Conservation (phyloP, 1,140 invertebrate species). For the Hestina assimilis region DNA sequence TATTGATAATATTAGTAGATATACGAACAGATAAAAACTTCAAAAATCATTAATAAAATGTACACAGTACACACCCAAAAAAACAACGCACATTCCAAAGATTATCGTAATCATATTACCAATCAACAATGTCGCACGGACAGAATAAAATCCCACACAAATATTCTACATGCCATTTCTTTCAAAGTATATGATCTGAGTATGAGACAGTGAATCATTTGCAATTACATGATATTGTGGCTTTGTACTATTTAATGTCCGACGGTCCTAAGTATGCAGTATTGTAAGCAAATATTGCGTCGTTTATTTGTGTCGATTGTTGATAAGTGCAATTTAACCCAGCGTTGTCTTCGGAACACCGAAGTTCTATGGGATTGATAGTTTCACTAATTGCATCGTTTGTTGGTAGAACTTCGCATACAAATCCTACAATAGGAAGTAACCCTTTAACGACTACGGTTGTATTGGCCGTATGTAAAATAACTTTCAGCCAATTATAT, state of each 20-base stretch:
- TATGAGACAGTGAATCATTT: constrained; percentile 74
- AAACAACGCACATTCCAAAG: not conserved
- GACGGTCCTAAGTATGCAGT: constrained; percentile 53
- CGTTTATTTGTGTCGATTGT: constrained; percentile 66
- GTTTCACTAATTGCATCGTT: constrained; percentile 36
- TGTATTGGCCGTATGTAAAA: not conserved
- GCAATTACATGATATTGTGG: constrained; percentile 76
- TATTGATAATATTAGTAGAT: no score
- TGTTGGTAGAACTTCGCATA: constrained; percentile 25
- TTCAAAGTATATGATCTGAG: constrained; percentile 1
- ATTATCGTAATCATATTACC: not conserved
- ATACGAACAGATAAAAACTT: no score
- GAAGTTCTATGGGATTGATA: constrained; percentile 43
- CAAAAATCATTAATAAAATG: no score
- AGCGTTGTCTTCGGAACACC: constrained; percentile 41
- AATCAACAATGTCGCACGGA: not conserved
- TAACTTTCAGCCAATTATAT: not conserved
- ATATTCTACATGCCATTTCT: not conserved
- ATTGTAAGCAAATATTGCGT: constrained; percentile 71
- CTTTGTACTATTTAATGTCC: constrained; percentile 69
- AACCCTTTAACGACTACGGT: constrained; percentile 39
- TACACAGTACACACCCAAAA: not conserved
- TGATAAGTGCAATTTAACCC: constrained; percentile 49
- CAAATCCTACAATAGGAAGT: constrained; percentile 25
- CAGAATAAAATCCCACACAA: not conserved